These are phyloP conservation scores for Chorisops tibialis DNA, from an alignment of 2,888 invertebrate genomes.

Conservation along the genomic window DNA sequence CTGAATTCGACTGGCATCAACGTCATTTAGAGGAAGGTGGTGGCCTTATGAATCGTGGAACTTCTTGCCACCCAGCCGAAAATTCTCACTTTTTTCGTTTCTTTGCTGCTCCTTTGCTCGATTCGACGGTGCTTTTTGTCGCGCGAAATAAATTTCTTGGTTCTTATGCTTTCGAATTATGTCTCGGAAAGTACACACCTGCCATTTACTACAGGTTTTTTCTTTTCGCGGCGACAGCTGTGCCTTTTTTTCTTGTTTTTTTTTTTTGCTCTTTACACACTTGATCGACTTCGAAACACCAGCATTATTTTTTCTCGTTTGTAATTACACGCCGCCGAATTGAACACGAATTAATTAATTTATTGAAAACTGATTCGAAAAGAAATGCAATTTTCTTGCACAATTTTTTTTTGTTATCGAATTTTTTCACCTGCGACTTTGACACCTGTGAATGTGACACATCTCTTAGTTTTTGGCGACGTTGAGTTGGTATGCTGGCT, in stretches of 20 bases:
- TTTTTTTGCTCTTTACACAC: not conserved
- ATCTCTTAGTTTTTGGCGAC: not conserved
- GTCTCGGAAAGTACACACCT: conserved; percentile 15
- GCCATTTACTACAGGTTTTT: conserved; percentile 14
- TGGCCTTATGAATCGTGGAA: too few species aligned
- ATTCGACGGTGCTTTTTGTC: not conserved
- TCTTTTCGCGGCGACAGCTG: conserved; percentile 15
- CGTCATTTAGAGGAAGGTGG: too few species aligned
- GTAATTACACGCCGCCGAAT: not conserved
- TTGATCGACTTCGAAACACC: not conserved
- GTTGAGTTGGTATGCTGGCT: not conserved
- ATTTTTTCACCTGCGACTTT: conserved; percentile 11
- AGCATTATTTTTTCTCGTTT: not conserved
- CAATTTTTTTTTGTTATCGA: not conserved
- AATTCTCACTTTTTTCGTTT: too few species aligned
- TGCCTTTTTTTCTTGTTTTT: conserved; percentile 1
- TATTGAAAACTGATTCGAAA: not conserved
- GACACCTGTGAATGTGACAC: conserved; percentile 23
- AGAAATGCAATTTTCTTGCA: not conserved
- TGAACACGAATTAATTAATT: not conserved
- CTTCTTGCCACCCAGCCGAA: too few species aligned
- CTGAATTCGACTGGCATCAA: too few species aligned
- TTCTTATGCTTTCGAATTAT: not conserved
- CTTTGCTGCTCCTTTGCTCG: not conserved
- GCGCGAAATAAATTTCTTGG: not conserved